These are phyloP conservation scores for Artemia sinica DNA, from an alignment of 2,888 invertebrate genomes.

Conservation along the genomic window DNA sequence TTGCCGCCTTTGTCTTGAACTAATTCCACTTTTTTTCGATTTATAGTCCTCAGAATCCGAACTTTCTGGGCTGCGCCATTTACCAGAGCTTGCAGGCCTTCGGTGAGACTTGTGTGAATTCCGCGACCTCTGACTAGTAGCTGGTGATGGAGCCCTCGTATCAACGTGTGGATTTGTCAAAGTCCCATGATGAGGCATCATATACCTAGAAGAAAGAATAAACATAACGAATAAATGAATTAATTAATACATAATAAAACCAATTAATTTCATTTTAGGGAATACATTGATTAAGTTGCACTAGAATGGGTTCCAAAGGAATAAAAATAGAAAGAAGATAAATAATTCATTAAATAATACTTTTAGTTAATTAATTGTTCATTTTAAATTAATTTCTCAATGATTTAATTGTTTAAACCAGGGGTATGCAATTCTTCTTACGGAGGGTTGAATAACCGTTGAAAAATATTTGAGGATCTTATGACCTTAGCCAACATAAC, in stretches of 20 bases:
- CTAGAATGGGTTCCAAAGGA: too few species aligned
- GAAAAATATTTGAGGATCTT: too few species aligned
- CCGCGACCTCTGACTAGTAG: slow-evolving; percentile 20
- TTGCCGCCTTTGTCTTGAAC: slow-evolving; percentile 15
- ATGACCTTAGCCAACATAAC: too few species aligned
- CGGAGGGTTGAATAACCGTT: too few species aligned
- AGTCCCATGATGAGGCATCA: slow-evolving; percentile 8
- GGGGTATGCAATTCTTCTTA: too few species aligned
- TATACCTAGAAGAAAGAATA: background rate
- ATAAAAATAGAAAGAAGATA: too few species aligned
- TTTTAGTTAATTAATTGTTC: too few species aligned
- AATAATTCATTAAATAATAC: too few species aligned
- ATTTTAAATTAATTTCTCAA: too few species aligned
- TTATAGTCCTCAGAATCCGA: background rate
- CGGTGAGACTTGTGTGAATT: slow-evolving; percentile 20
- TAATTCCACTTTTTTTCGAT: background rate
- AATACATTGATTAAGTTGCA: too few species aligned
- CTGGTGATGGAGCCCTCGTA: slow-evolving; percentile 19
- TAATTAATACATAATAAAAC: background rate
- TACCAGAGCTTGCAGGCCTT: slow-evolving; percentile 2
- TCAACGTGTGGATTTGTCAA: slow-evolving; percentile 7
- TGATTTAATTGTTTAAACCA: too few species aligned
- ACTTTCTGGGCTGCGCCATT: slow-evolving; percentile 7
- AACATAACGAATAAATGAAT: background rate
- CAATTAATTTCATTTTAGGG: background rate